A percentile compares a stretch with the other conserved stretches of the same genome.
Evolutionary conservation across 2,888 invertebrate genomes (phyloP).

Genomic region (Stenchaetothrips biformis): DNA sequence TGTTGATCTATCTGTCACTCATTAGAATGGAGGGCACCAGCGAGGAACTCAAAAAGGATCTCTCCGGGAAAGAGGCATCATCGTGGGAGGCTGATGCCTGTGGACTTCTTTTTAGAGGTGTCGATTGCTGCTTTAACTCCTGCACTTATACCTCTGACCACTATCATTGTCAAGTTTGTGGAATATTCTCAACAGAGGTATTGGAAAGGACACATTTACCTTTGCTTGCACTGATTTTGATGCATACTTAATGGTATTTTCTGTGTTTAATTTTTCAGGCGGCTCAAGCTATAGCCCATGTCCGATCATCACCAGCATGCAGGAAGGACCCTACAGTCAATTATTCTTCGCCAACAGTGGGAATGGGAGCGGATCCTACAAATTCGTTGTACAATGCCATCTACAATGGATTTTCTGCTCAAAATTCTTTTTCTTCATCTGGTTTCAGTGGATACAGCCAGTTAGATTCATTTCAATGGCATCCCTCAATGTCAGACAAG

Average conservation of each 20-base stretch:
- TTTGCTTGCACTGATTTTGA: background rate
- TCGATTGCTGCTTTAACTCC: background rate
- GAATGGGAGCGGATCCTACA: background rate
- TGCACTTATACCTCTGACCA: background rate
- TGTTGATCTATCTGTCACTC: background rate
- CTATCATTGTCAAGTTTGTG: background rate
- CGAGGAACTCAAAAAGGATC: background rate
- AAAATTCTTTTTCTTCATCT: background rate
- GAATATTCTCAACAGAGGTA: background rate
- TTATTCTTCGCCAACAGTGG: background rate
- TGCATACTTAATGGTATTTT: background rate
- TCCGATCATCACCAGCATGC: background rate
- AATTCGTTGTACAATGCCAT: constrained; percentile 2
- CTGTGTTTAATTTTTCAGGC: background rate
- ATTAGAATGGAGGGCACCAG: background rate
- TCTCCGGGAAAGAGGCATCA: background rate
- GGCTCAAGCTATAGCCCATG: background rate
- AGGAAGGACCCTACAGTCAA: background rate
- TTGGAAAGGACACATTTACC: no score
- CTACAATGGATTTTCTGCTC: background rate
- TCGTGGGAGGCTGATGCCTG: background rate
- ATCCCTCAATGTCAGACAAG: background rate
- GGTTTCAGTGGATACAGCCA: background rate
- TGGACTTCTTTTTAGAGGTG: background rate
- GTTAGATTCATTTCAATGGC: constrained; percentile 1